Evolutionary conservation across 2,888 invertebrate species (phyloP), one percentile per base, ranked within the genome.

Genomic region (Spilosoma lubricipeda): DNA sequence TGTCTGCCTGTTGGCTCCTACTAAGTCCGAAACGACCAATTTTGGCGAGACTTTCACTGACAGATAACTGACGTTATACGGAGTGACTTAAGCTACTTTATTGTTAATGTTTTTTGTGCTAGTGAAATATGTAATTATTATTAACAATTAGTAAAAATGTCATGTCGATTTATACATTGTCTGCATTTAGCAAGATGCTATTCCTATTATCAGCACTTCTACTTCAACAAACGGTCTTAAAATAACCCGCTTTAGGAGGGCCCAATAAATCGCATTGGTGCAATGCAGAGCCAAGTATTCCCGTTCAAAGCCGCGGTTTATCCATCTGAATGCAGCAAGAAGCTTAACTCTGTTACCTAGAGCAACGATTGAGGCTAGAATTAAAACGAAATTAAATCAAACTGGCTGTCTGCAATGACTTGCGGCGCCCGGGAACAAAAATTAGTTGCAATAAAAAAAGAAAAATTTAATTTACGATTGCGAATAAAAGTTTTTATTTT

Each of bases 361-460:
- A 79, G 77, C 84, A 79, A 75, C 74, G 82, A 80, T 81, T 83
- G 80, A 80, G 79, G 77, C 72, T 72, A 70, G 85, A 84, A 85
- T 84, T 85, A 86, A 83, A 80, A 80, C 70, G 77, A 80, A 84
- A 86, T 86, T 87, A 86, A 86, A 86, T 86, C 85, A 82, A 82
- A 81, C 73, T 78, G 77, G 75, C 81, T 75, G 78, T 56, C 78
- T 75, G 77, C 81, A 71, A 67, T 70, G 82, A 80, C 74, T 82
- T 80, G 73, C 74, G 73, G 77, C 67, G 73, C 71, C 71, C 59
- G 75, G 72, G 71, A 77, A 78, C 76, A 75, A 83, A n/a, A 80
- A 85, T 81, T 80, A 75, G 76, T 59, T 67, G 64, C 72, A 66
- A 69, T n/a, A n/a, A 74, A 78, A 77, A 73, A 59, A 76, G 73